Evolutionary conservation across 1,140 invertebrate species (phyloP).

Genomic region (Drosophila teissieri): DNA sequence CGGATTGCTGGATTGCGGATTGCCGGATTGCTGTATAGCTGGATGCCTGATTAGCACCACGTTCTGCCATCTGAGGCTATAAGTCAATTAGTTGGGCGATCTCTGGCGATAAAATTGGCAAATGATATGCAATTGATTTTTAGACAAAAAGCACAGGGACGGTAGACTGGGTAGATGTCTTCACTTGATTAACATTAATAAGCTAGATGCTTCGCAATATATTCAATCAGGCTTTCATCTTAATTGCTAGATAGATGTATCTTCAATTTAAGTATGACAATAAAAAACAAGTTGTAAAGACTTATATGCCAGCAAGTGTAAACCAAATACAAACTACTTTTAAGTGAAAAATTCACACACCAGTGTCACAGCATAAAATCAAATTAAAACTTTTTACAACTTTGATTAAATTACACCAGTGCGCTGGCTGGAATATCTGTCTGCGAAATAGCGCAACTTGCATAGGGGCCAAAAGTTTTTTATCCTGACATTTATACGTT

Average conservation of each 20-base stretch:
- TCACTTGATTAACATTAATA: not conserved
- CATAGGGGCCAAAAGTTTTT: conserved; percentile 13
- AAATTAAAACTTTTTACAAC: conserved; percentile 2
- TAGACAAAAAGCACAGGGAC: not conserved
- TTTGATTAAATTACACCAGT: conserved; percentile 10
- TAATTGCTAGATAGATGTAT: too few species aligned
- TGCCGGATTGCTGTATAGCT: not conserved
- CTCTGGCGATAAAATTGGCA: conserved; percentile 64
- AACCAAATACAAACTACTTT: not conserved
- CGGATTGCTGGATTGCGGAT: conserved; percentile 18
- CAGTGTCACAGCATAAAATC: not conserved
- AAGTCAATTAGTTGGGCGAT: conserved; percentile 51
- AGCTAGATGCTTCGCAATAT: not conserved
- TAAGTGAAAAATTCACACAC: not conserved
- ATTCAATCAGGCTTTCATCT: too few species aligned
- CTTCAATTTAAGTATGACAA: too few species aligned
- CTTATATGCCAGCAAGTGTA: too few species aligned
- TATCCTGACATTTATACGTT: conserved; percentile 50
- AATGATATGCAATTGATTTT: conserved; percentile 64
- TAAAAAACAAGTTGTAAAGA: too few species aligned
- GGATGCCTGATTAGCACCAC: conserved; percentile 32
- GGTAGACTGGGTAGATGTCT: not conserved
- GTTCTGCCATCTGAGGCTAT: conserved; percentile 43
- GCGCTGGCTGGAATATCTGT: conserved; percentile 8
- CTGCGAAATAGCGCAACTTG: conserved; percentile 1